Conservation (phyloP, 2,888 invertebrate genomes). For the Fabriciana adippe region DNA sequence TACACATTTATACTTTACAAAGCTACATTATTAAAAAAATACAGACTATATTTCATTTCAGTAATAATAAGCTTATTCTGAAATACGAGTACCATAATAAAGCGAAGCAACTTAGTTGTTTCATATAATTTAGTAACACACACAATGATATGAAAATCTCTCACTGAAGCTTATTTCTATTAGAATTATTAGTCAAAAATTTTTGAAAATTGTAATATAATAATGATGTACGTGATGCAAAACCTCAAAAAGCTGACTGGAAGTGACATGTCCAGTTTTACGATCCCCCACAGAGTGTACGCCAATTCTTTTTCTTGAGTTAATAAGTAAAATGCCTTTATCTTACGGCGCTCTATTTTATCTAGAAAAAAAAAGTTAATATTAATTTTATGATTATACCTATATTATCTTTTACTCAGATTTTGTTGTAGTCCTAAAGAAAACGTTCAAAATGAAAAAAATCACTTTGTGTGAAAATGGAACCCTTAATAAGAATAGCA, state of each 20-base stretch:
- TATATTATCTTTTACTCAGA: neutral
- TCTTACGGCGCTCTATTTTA: conserved; percentile 59
- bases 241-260: conserved; percentile 67
- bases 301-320: conserved; percentile 63
- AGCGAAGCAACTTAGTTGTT: no score
- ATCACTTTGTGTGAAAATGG: no score
- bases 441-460: no score
- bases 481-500: no score
- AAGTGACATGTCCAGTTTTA: conserved; percentile 67
- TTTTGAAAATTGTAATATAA: conserved; percentile 71
- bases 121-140: no score
- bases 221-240: conserved; percentile 69
- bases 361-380: conserved; percentile 52
- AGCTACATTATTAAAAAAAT: no score
- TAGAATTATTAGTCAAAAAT: conserved; percentile 53
- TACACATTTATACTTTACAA: no score
- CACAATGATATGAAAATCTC: neutral
- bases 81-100: no score
- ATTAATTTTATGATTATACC: no score
- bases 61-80: no score
- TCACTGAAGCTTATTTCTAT: neutral
- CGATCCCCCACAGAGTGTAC: conserved; percentile 64
- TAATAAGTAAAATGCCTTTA: conserved; percentile 67
- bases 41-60: no score
- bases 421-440: neutral